Evolutionary conservation across 2,888 invertebrate genomes (phyloP).

Genomic region (Elaeidobius kamerunicus): DNA sequence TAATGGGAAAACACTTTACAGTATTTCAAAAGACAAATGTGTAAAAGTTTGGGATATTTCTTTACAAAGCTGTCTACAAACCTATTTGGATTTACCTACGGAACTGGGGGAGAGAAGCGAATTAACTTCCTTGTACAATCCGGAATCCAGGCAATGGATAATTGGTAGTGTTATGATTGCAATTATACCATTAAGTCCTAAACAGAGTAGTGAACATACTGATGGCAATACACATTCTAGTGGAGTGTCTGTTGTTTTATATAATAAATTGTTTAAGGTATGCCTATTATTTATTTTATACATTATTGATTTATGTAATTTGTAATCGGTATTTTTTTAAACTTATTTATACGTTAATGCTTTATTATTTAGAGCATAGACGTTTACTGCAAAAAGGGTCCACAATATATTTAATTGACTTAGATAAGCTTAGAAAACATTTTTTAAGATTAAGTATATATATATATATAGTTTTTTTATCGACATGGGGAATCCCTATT

Average conservation of each 20-base stretch:
- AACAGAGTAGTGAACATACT: constrained; percentile 63
- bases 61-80: constrained; percentile 66
- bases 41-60: constrained; percentile 72
- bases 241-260: constrained; percentile 69
- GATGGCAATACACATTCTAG: constrained; percentile 62
- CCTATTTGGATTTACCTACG: constrained; percentile 62
- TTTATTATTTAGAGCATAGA: not conserved
- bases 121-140: constrained; percentile 56
- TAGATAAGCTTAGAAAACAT: too few species aligned
- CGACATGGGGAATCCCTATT: too few species aligned
- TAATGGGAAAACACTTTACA: constrained; percentile 63
- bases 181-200: constrained; percentile 61
- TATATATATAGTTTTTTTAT: too few species aligned
- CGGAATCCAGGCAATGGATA: constrained; percentile 62
- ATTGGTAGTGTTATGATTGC: constrained; percentile 66
- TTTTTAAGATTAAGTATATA: too few species aligned
- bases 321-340: constrained; percentile 2
- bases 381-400: too few species aligned
- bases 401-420: too few species aligned
- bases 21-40: constrained; percentile 67
- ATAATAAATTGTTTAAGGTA: constrained; percentile 65
- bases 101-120: constrained; percentile 61
- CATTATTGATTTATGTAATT: not conserved
- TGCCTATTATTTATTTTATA: not conserved
- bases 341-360: too few species aligned